Evolutionary conservation across 1,140 invertebrate genomes (phyloP).

Genomic region (Zophobas atratus): DNA sequence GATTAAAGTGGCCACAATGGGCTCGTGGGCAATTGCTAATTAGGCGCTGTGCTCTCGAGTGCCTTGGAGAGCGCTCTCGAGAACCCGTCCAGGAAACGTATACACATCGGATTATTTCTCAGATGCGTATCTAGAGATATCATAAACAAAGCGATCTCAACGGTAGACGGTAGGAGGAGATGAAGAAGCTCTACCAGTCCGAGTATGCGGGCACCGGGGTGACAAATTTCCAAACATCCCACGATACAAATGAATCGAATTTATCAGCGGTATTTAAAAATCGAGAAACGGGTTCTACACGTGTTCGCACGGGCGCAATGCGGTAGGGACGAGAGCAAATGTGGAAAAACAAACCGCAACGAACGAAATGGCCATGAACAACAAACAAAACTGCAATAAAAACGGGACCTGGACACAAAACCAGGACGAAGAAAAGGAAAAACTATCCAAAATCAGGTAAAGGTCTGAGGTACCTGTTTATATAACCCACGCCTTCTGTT

Average conservation of each 20-base stretch:
- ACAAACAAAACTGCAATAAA: too few relatives aligned
- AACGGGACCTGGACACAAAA: too few relatives aligned
- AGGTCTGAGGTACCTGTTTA: too few relatives aligned
- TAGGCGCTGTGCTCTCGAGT: conserved; percentile 32
- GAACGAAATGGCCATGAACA: not conserved
- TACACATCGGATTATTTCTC: conserved; percentile 29
- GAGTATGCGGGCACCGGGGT: not conserved
- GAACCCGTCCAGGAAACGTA: conserved; percentile 30
- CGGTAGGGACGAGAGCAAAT: conserved; percentile 6
- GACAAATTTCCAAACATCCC: conserved; percentile 22
- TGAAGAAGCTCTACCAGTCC: not conserved
- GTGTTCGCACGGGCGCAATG: not conserved
- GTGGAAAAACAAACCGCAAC: not conserved
- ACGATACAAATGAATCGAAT: conserved; percentile 17
- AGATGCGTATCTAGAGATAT: conserved; percentile 7
- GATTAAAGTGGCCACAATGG: conserved; percentile 42
- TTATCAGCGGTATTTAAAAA: conserved; percentile 36
- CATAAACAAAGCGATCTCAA: not conserved
- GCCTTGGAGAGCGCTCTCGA: conserved; percentile 29
- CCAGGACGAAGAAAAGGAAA: too few relatives aligned
- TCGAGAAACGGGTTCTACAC: conserved; percentile 32
- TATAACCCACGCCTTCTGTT: too few relatives aligned
- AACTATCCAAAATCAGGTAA: too few relatives aligned
- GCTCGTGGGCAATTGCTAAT: conserved; percentile 40
- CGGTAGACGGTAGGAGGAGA: not conserved